phyloP scores from a whole-genome alignment of 2,113 vertebrate genomes.

The Engystomops pustulosus region DNA sequence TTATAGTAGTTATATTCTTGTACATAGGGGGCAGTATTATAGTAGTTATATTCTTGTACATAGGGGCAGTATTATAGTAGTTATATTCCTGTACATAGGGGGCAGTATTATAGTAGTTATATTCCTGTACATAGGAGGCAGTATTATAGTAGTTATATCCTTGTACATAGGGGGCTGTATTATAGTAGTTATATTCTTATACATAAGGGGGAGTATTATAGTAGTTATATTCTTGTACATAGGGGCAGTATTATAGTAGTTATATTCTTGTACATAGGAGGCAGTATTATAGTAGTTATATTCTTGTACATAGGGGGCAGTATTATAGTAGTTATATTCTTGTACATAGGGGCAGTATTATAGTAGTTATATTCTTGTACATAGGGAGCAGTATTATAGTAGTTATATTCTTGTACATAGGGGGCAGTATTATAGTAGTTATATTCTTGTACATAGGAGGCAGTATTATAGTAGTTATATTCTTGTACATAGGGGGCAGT shows the following conservation, averaged over 20 bases:
- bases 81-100: neutral
- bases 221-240: neutral
- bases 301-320: no score
- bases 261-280: no score
- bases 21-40: no score
- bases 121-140: neutral
- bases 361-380: no score
- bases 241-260: neutral
- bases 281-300: no score
- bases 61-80: slow-evolving; percentile 10
- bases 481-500: no score
- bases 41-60: neutral
- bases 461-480: no score
- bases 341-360: no score
- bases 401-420: neutral
- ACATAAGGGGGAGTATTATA: no score
- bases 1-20: no score
- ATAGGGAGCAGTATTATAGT: no score
- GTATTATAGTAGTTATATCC: slow-evolving; percentile 18
- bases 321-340: no score
- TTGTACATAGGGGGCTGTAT: neutral
- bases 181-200: neutral
- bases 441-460: neutral
- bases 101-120: neutral
- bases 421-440: neutral